These are phyloP conservation scores for Epirrhoe tristata DNA, from an alignment of 2,888 invertebrate species.

Conservation along the genomic window DNA sequence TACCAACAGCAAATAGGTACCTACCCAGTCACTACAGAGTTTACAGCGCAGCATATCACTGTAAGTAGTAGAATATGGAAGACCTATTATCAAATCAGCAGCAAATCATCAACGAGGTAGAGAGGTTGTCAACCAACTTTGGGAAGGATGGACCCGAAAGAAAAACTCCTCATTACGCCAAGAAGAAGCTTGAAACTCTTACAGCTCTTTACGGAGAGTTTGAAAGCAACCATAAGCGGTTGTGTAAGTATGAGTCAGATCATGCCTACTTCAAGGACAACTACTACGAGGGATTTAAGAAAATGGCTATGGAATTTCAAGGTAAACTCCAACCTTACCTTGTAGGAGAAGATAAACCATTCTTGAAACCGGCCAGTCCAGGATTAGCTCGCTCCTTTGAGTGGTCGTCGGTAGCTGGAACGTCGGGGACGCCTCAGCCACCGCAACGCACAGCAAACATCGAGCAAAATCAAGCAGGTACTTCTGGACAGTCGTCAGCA, in stretches of 20 bases:
- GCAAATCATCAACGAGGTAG: conserved; percentile 11
- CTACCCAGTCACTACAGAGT: not conserved
- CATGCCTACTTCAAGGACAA: not conserved
- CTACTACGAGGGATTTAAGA: too few relatives aligned
- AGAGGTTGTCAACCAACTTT: conserved; percentile 5
- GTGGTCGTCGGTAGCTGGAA: too few relatives aligned
- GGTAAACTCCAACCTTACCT: too few relatives aligned
- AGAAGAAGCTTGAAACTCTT: conserved; percentile 3
- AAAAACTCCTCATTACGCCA: conserved; percentile 1
- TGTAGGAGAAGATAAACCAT: too few relatives aligned
- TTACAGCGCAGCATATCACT: conserved; percentile 1
- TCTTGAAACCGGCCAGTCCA: too few relatives aligned
- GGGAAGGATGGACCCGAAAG: conserved; percentile 5
- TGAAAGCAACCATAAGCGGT: not conserved
- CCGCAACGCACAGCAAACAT: too few relatives aligned
- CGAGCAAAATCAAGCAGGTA: too few relatives aligned
- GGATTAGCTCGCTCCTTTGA: too few relatives aligned
- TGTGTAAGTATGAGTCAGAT: conserved; percentile 2
- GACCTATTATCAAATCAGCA: conserved; percentile 8
- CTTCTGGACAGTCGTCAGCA: too few relatives aligned
- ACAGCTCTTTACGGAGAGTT: not conserved
- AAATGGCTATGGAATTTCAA: too few relatives aligned
- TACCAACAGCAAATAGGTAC: not conserved
- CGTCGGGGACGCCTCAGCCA: too few relatives aligned
- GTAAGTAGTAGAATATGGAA: conserved; percentile 11